Percentiles rank a stretch among this genome's conserved stretches.
Conservation (phyloP, 2,113 vertebrate species). For the Aegithalos caudatus region DNA sequence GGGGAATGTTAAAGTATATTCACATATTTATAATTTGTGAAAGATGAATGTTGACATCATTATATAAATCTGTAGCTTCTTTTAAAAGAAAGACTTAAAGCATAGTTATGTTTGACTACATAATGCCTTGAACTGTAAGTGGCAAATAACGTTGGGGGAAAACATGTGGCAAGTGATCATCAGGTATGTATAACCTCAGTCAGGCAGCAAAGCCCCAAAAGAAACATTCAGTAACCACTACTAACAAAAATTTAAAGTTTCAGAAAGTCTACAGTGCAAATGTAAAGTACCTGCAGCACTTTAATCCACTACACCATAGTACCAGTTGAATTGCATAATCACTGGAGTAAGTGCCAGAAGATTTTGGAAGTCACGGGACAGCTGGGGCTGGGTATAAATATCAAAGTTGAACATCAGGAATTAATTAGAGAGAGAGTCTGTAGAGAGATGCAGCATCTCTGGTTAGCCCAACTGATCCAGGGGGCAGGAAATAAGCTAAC, state of each 20-base stretch:
- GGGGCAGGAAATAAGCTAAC: background rate
- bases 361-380: background rate
- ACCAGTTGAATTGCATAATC: background rate
- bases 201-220: background rate
- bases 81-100: background rate
- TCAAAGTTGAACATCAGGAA: background rate
- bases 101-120: background rate
- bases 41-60: background rate
- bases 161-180: background rate
- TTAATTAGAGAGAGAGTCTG: background rate
- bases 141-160: fast-evolving
- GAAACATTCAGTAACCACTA: background rate
- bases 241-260: background rate
- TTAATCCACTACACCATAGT: background rate
- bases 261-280: background rate
- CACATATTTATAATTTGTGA: background rate
- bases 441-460: background rate
- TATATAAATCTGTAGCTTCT: background rate
- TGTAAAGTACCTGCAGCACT: background rate
- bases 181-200: fast-evolving
- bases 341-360: background rate
- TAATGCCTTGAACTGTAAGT: background rate
- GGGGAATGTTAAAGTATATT: background rate
- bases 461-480: background rate
- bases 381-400: background rate